Evolutionary conservation across 1,140 invertebrate species (phyloP), one percentile per base, ranked within the genome.

Genomic region (Drosophila teissieri): DNA sequence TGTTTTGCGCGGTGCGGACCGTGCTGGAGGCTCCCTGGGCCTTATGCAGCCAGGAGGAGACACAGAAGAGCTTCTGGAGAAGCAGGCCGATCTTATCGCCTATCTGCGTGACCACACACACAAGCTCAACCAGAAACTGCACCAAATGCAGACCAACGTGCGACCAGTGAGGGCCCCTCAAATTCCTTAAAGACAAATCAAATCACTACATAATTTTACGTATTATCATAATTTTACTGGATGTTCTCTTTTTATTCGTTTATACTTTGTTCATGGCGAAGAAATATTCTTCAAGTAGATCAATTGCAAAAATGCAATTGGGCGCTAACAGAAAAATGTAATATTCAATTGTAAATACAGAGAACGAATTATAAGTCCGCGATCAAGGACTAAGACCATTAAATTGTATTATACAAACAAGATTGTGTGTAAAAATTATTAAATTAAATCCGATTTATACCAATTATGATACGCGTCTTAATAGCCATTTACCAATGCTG

Each of bases 61-160:
- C 81, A 86, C 94, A 4, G 93, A 93, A 27, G 95, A 95, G 57
- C 93, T 95, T 53, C 92, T 95, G 40, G 94, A 95, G 88, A 95
- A 95, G 78, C 95, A 95, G 85, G 93, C 93, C 46, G 93, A 94
- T 76, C 85, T 93, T 5, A 94, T 94, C 49, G 77, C 89, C 45
- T 93, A 93, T 85, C 69, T 94, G 22, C 93, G 93, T 31, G 93
- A 94, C 62, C 93, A 94, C 36, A 93, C 93, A 53, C 90, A 90
- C 46, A 92, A 90, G 72, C 80, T 94, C 3, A 93, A 92, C 62
- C 91, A 93, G 77, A 94, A 93, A 73, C 63, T 94, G 36, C 93
- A 93, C 80, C 86, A 91, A 72, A 88, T 92, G 91, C 90, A 91
- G 55, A 75, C 85, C 17, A 83, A 72, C 78, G 77, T 85, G 31